Percentiles rank a stretch among this genome's conserved stretches.
These are phyloP conservation scores for Manis javanica DNA, from an alignment of 2,797 vertebrate genomes.

Conservation along the genomic window DNA sequence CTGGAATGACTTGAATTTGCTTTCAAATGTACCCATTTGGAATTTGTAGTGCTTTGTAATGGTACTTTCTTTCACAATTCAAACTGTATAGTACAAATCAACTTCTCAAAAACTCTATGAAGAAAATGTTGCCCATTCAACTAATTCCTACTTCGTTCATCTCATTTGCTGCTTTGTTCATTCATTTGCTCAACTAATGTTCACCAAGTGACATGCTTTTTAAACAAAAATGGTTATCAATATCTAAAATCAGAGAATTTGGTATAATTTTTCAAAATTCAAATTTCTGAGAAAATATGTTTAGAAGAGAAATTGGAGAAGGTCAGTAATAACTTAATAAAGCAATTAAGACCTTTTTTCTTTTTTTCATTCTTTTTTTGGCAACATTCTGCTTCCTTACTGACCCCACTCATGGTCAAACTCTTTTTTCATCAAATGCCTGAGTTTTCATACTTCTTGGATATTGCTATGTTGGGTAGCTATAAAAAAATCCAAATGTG, in stretches of 20 bases:
- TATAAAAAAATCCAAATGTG: slow-evolving; percentile 24
- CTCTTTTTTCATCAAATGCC: slow-evolving; percentile 39
- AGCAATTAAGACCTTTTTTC: neutral
- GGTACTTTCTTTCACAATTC: neutral
- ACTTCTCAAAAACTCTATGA: neutral
- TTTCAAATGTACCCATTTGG: neutral
- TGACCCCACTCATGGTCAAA: neutral
- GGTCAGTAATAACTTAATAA: neutral
- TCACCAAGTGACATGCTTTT: neutral
- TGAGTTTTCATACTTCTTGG: slow-evolving; percentile 70
- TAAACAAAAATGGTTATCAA: neutral
- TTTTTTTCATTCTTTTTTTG: neutral
- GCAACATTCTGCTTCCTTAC: neutral
- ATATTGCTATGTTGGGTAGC: slow-evolving; percentile 59
- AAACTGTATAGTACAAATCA: neutral
- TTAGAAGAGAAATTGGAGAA: neutral
- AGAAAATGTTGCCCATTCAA: neutral
- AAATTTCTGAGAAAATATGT: slow-evolving; percentile 32
- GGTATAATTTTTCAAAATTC: neutral
- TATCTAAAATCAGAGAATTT: neutral
- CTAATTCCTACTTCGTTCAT: neutral
- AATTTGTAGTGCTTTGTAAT: neutral
- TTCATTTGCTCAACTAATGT: neutral
- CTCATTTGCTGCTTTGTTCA: neutral
- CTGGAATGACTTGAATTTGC: neutral